phyloP scores from a whole-genome alignment of 2,113 vertebrate genomes.

The Gasterosteus nipponicus region DNA sequence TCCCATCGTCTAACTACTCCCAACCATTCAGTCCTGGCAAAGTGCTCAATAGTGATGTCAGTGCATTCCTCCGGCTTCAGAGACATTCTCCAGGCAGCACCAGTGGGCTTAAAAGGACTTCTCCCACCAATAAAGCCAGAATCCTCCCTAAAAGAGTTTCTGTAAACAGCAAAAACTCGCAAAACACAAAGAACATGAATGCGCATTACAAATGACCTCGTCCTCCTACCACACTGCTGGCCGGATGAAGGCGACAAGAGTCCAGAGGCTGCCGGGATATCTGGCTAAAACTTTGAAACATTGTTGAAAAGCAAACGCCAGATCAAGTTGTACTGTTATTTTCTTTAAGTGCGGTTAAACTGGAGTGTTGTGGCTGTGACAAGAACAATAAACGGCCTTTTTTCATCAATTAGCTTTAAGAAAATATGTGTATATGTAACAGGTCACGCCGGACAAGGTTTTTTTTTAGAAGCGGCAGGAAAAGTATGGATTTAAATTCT shows the following conservation, averaged over 20 bases:
- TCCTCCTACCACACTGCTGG: too few relatives aligned
- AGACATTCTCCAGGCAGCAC: conserved; percentile 75
- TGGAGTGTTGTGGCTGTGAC: not conserved
- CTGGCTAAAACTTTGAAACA: too few relatives aligned
- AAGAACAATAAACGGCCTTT: not conserved
- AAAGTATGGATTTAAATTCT: not conserved
- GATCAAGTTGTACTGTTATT: too few relatives aligned
- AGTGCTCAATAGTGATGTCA: conserved; percentile 69
- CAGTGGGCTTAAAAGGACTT: conserved; percentile 45
- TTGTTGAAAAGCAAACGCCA: too few relatives aligned
- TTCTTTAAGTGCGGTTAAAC: not conserved
- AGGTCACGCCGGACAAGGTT: too few relatives aligned
- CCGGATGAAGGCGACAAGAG: too few relatives aligned
- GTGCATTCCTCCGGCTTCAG: conserved; percentile 68
- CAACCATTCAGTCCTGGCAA: conserved; percentile 50
- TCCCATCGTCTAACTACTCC: conserved; percentile 46
- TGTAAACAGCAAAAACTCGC: not conserved
- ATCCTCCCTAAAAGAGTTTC: conserved; percentile 1
- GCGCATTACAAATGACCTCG: too few relatives aligned
- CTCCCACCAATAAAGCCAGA: conserved; percentile 48
- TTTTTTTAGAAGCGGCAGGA: too few relatives aligned
- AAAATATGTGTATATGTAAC: not conserved
- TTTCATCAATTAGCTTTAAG: not conserved
- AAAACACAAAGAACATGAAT: not conserved
- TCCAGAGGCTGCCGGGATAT: too few relatives aligned